Evolutionary conservation across 2,888 invertebrate genomes (phyloP), one percentile per base, ranked within the genome.

Genomic region (Drosophila mulleri): DNA sequence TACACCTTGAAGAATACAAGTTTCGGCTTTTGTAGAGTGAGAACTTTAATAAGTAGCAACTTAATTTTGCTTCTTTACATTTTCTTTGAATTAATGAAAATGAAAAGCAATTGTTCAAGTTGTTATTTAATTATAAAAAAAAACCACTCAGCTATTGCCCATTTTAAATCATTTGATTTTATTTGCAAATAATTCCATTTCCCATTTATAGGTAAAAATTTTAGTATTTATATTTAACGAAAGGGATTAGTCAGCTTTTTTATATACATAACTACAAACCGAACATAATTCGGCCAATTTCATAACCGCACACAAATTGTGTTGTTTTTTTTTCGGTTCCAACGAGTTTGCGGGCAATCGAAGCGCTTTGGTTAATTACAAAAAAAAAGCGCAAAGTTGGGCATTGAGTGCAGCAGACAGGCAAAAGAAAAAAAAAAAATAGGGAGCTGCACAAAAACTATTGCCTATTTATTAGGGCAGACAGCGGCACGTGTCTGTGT

Each of bases 391-490:
- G 57, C 26, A 54, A 50, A 61, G 64, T 61, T 60, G 18, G 44
- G 60, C 66, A 64, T 23, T 18, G 67, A 57, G 39, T 72, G 78
- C 65, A 71, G 45, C 72, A 45, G 74, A 62, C 67, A 48, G 71
- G 56, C 61, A 58, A 62, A 63, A n/a, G n/a, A n/a, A 20, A 26
- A 26, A 26, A 26, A 26, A 5, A 5, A 26, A 23, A 23, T 23
- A 23, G 20, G 20, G 18, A 54, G 26, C 32, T 68, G 59, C 48
- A 72, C 29, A 64, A 73, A 76, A 78, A 78, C 52, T 26, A 47
- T 69, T 61, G 79, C 78, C 78, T 71, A 79, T 78, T 78, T 72
- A 82, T 75, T 74, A 47, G 72, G 52, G 77, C 61, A 42, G 81
- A 37, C 53, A 26, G 26, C 26, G 26, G 26, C 26, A 26, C 26